These are phyloP conservation scores for Phalacrocorax carbo DNA, from an alignment of 2,113 vertebrate species.

Conservation along the genomic window DNA sequence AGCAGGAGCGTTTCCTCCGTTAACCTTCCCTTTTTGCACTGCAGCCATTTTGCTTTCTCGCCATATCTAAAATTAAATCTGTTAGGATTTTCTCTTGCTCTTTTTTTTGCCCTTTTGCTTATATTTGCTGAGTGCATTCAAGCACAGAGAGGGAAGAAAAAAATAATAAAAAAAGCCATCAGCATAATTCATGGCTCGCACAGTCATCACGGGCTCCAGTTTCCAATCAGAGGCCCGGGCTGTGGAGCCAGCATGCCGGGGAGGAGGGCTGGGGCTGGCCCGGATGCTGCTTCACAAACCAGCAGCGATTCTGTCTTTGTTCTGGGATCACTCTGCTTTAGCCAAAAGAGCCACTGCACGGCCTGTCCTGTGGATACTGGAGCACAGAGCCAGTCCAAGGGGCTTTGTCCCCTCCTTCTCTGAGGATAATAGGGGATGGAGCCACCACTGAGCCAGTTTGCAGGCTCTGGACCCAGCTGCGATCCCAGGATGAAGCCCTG, in stretches of 20 bases:
- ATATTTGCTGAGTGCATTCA: neutral
- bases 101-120: neutral
- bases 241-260: neutral
- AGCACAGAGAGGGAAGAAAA: neutral
- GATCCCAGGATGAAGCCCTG: neutral
- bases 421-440: neutral
- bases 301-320: conserved; percentile 42
- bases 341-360: neutral
- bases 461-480: rapidly evolving
- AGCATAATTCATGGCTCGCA: conserved; percentile 35
- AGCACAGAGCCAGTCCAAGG: neutral
- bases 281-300: conserved; percentile 18
- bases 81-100: neutral
- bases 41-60: conserved; percentile 5
- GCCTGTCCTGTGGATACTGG: neutral
- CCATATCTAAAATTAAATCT: conserved; percentile 60
- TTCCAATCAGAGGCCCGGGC: conserved; percentile 39
- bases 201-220: neutral
- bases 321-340: neutral
- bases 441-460: neutral
- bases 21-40: neutral
- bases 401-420: neutral
- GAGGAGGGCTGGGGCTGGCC: conserved; percentile 48
- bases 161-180: conserved; percentile 10
- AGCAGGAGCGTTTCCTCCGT: neutral